A percentile compares a stretch with the other conserved stretches of the same genome.
These are phyloP conservation scores for Epizoanthus stellaris DNA, from an alignment of 92 coral and sea anemone species.

Conservation along the genomic window DNA sequence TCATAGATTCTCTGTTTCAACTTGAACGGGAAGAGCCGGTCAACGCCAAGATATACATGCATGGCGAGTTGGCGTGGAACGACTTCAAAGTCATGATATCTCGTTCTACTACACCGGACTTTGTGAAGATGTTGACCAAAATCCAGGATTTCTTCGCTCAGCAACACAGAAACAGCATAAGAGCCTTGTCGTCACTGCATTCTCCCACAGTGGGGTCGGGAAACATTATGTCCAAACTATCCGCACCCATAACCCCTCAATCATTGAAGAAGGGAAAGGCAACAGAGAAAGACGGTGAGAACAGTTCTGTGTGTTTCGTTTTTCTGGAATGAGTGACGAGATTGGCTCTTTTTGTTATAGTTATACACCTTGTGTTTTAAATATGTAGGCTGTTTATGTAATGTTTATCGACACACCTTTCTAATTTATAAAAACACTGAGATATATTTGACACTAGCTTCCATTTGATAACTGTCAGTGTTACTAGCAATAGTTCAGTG, in stretches of 20 bases:
- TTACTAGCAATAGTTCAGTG: too few relatives aligned
- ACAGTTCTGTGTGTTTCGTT: background rate
- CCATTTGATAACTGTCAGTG: too few relatives aligned
- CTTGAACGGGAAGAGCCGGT: slow-evolving; percentile 82
- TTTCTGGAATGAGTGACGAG: too few relatives aligned
- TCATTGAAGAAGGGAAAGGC: slow-evolving; percentile 68
- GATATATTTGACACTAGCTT: too few relatives aligned
- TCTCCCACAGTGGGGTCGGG: slow-evolving; percentile 69
- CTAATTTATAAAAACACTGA: too few relatives aligned
- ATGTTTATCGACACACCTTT: too few relatives aligned
- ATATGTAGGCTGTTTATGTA: too few relatives aligned
- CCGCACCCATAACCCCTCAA: slow-evolving; percentile 72
- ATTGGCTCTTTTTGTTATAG: too few relatives aligned
- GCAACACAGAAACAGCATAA: slow-evolving; percentile 93
- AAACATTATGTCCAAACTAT: slow-evolving; percentile 79
- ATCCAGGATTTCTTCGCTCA: slow-evolving; percentile 88
- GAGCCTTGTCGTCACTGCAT: slow-evolving; percentile 87
- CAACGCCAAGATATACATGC: slow-evolving; percentile 89
- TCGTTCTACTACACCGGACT: slow-evolving; percentile 97
- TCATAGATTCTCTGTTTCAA: slow-evolving; percentile 81
- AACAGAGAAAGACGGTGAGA: slow-evolving; percentile 81
- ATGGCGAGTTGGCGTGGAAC: slow-evolving; percentile 95
- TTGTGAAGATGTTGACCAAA: slow-evolving; percentile 93
- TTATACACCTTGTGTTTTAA: too few relatives aligned
- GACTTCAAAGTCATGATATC: slow-evolving; percentile 93